Evolutionary conservation across 1,140 invertebrate genomes (phyloP), one percentile per base, ranked within the genome.

Genomic region (Papilio polytes): DNA sequence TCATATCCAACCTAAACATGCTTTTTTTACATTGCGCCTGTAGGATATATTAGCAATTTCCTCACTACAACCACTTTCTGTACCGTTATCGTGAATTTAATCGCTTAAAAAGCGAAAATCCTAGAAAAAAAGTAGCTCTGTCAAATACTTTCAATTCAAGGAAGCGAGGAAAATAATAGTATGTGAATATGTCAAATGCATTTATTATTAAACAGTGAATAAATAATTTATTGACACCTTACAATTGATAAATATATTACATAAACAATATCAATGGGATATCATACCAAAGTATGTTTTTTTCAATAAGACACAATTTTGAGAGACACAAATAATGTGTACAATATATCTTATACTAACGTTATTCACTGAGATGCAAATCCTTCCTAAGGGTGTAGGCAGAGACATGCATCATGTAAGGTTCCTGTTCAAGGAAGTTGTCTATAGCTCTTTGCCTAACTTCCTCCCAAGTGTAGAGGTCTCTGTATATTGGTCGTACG

Each of bases 401-500:
- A 73, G 96, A 96, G 1, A 98, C 96, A 85, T 97, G 96, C 97
- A 98, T 98, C 98, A 98, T 98, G 88, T 96, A 96, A 66, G 96
- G 91, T 89, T 97, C 96, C 82, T 98, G 96, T 44, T 95, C 91
- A 22, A 96, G 89, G 93, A 97, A 99, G 86, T 97, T 98, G 31
- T 97, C 95, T 46, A 98, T 96, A 1, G 98, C 97, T 80, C 86
- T 87, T 15, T 96, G 90, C 78, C 97, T 96, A 1, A 96, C 96
- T 80, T 96, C 96, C 80, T 97, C 96, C 98, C 98, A 99, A 1
- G 94, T 95, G 85, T 97, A 98, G n/a, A 98, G 92, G 87, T 98
- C 98, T 83, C 98, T 97, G 91, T 98, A 99, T 72, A 99, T 96
- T 18, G 98, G 98, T 73, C 98, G 95, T 0, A 98, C 97, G 95